Conservation (phyloP, 92 coral and sea anemone species). For the Parazoanthus swiftii region DNA sequence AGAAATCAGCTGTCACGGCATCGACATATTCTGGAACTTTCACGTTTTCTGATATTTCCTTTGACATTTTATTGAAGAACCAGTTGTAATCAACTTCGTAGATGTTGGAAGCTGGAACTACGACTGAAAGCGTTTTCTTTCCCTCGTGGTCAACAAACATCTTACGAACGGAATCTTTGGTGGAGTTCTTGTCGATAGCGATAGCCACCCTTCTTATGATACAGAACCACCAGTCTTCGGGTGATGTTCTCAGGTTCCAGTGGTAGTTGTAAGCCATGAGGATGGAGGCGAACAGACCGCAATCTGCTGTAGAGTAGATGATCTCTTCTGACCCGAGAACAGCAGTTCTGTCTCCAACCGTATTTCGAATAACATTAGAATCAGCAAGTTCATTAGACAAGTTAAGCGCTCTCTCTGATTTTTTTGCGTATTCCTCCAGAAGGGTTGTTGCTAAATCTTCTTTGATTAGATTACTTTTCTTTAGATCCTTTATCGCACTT, state of each 20-base stretch:
- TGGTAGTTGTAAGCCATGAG: slow-evolving; percentile 68
- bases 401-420: not conserved
- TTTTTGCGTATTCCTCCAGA: not conserved
- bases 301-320: not conserved
- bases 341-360: slow-evolving; percentile 6
- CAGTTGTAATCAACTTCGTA: slow-evolving; percentile 59
- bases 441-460: not conserved
- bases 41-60: too few species aligned
- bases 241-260: slow-evolving; percentile 71
- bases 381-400: too few species aligned
- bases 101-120: slow-evolving; percentile 48
- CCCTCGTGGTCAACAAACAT: slow-evolving; percentile 70
- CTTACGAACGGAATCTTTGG: slow-evolving; percentile 53
- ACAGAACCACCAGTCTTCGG: slow-evolving; percentile 83
- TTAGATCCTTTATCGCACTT: not conserved
- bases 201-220: slow-evolving; percentile 60
- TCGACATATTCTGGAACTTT: too few species aligned
- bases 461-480: not conserved
- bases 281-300: slow-evolving; percentile 57
- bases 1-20: too few species aligned
- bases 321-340: slow-evolving; percentile 25
- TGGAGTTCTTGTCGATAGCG: slow-evolving; percentile 57
- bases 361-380: not conserved
- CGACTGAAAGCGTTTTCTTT: slow-evolving; percentile 53
- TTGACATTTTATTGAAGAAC: too few species aligned